Conservation (phyloP, 2,113 vertebrate genomes). For the Sander lucioperca region DNA sequence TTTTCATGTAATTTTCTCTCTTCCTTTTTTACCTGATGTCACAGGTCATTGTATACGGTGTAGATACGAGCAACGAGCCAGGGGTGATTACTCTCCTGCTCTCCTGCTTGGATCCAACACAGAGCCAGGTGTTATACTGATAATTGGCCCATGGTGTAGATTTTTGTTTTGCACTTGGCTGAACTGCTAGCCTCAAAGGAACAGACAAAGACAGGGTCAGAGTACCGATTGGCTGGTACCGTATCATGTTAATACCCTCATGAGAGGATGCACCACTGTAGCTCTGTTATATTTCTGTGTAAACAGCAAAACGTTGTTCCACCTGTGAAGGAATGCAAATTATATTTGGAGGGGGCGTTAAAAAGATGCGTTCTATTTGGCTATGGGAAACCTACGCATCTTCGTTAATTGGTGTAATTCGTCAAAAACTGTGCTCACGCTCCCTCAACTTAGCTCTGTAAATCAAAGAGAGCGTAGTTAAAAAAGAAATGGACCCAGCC, state of each 20-base stretch:
- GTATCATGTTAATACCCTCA: constrained; percentile 69
- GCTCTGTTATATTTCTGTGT: constrained; percentile 70
- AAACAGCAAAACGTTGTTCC: constrained; percentile 66
- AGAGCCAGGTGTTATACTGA: constrained; percentile 79
- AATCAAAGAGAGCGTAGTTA: constrained; percentile 39
- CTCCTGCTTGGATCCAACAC: constrained; percentile 71
- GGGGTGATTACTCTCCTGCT: constrained; percentile 35
- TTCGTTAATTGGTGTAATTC: constrained; percentile 53
- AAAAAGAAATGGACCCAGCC: constrained; percentile 34
- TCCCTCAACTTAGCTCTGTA: constrained; percentile 39
- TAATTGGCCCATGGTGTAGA: constrained; percentile 79
- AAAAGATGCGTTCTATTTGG: constrained; percentile 57
- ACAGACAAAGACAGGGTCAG: constrained; percentile 55
- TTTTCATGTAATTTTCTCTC: constrained; percentile 39
- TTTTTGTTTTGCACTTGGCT: constrained; percentile 76
- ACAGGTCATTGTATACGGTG: constrained; percentile 54
- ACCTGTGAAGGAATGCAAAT: constrained; percentile 69
- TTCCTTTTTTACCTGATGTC: constrained; percentile 46
- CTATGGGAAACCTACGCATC: constrained; percentile 49
- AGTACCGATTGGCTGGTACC: constrained; percentile 39
- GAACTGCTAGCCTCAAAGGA: constrained; percentile 68
- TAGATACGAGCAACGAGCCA: constrained; percentile 49
- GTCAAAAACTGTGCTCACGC: constrained; percentile 34
- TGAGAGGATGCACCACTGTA: constrained; percentile 55
- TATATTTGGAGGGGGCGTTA: constrained; percentile 67